Evolutionary conservation across 2,888 invertebrate species (phyloP), one percentile per base, ranked within the genome.

Genomic region (Sphaerophoria rueppellii): DNA sequence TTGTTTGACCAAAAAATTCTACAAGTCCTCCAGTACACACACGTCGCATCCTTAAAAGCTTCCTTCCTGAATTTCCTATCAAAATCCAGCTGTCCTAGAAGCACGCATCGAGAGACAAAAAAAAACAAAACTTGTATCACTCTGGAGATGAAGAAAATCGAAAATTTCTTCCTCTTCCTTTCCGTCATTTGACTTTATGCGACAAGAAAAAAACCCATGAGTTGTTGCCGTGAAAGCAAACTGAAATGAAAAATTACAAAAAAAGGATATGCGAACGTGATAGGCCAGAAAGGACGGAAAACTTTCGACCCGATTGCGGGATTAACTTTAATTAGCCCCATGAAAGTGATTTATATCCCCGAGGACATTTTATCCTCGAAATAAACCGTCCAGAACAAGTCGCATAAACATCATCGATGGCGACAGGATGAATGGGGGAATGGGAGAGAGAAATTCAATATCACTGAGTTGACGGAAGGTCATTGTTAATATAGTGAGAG

Each of bases 301-400:
- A 65, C 75, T 75, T 72, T 61, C 14, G 14, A 24, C 46, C 71
- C 40, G n/a, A 67, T 52, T 54, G 14, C 32, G 14, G 67, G 90
- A 90, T 90, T 90, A 89, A 90, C 89, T 90, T 90, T 90, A 90
- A 90, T 90, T 90, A 90, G 91, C 88, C 90, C 89, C 90, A 87
- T 87, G 88, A 89, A 88, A 89, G 90, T 90, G 90, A 90, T 90
- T 90, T 90, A 90, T 90, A 88, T 89, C 88, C 88, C 75, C 60
- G 79, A 79, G 79, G 83, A 83, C 75, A 79, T 67, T 43, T 79
- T 76, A 24, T 76, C 65, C 35, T 12, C 6, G 55, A 55, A 67
- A 83, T 75, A 60, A 61, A 52, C 48, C 40, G 40, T 54, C 50
- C 34, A 40, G 55, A 52, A 58, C 54, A 50, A 50, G 12, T 35